A percentile compares a stretch with the other conserved stretches of the same genome.
Conservation (phyloP, 2,797 vertebrate species). For the Heteromormyrus szaboi region DNA sequence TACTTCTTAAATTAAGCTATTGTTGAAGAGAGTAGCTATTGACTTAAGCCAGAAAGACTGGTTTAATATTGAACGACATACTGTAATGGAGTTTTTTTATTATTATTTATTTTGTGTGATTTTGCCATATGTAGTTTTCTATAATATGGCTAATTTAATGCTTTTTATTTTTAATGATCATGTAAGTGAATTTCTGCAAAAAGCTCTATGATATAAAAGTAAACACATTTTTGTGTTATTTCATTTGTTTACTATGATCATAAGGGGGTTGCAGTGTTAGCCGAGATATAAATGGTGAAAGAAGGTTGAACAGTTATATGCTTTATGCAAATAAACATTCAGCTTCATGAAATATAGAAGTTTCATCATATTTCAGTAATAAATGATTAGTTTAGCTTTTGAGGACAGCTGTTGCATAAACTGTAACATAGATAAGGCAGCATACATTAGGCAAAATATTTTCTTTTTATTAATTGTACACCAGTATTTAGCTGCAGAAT, state of each 20-base stretch:
- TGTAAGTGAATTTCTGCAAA: background rate
- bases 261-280: background rate
- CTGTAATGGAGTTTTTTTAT: background rate
- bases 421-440: background rate
- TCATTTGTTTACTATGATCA: background rate
- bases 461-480: background rate
- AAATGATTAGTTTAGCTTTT: background rate
- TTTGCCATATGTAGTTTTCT: background rate
- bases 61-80: background rate
- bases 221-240: background rate
- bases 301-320: background rate
- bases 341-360: background rate
- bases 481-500: background rate
- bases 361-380: background rate
- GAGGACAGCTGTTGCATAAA: background rate
- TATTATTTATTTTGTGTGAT: background rate
- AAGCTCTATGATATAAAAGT: background rate
- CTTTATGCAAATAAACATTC: background rate
- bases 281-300: background rate
- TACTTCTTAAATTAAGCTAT: background rate
- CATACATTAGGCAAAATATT: background rate
- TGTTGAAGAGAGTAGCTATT: background rate
- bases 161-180: background rate
- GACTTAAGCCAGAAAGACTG: background rate
- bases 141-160: background rate